These are phyloP conservation scores for Pterocles orientalis DNA, from an alignment of 2,113 vertebrate genomes.

Conservation along the genomic window DNA sequence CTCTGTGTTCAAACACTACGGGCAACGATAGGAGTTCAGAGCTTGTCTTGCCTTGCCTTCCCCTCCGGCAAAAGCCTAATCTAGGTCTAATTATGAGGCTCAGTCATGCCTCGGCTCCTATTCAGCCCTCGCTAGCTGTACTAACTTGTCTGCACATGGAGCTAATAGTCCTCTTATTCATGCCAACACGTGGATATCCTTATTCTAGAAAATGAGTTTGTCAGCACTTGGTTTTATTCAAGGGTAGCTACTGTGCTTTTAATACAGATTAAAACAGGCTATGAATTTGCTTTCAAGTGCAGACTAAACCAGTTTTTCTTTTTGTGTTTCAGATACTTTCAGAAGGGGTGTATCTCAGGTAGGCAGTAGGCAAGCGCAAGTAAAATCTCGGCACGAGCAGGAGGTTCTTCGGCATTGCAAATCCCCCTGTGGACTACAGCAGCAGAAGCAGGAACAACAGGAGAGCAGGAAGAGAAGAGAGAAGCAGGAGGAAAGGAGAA, in stretches of 20 bases:
- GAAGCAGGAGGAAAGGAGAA: background rate
- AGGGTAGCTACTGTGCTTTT: background rate
- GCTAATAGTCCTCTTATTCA: background rate
- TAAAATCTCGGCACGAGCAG: background rate
- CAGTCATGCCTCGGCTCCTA: slow-evolving; percentile 11
- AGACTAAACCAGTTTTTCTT: background rate
- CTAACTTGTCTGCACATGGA: background rate
- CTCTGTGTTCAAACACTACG: slow-evolving; percentile 1
- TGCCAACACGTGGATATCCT: background rate
- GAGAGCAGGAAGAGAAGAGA: background rate
- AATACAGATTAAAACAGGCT: background rate
- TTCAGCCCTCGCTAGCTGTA: background rate
- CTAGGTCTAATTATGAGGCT: slow-evolving; percentile 44
- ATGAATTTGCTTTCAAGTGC: background rate
- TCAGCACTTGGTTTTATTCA: slow-evolving; percentile 46
- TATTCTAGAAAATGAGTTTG: slow-evolving; percentile 16
- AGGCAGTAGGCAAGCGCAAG: background rate
- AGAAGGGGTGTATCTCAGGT: background rate
- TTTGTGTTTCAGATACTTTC: background rate
- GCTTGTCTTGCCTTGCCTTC: slow-evolving; percentile 29
- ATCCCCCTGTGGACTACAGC: background rate
- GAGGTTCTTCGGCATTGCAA: background rate
- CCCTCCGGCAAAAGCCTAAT: slow-evolving; percentile 35
- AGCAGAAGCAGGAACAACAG: background rate
- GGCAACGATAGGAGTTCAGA: slow-evolving; percentile 13